Evolutionary conservation across 2,113 vertebrate species (phyloP), one percentile per base, ranked within the genome.

Genomic region (Xiphorhynchus elegans): DNA sequence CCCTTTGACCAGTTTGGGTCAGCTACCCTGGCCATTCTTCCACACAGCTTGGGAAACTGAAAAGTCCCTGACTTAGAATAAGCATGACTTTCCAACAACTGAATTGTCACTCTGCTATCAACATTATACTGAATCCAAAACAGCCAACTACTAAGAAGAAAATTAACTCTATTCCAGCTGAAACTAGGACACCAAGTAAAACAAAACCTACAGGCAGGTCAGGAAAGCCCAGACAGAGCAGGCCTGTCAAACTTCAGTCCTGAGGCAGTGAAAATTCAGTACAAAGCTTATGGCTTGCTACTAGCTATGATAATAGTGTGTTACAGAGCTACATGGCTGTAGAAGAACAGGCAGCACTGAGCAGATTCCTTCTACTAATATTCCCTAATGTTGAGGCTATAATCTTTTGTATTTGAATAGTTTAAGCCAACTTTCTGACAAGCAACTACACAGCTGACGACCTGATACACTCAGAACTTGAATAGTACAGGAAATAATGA

Each of bases 381-480:
- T 56, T 73, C 68, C 35, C 63, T 74, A 56, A 72, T 0, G 15
- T 11, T 47, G 26, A 78, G 63, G 33, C 39, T 85, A 55, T 66
- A 91, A 88, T 93, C 63, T 84, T 96, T 90, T 88, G 62, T 84
- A 29, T 94, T 88, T 91, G 64, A 74, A 91, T 91, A 81, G 68
- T 88, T 88, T 72, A 75, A 93, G 49, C 18, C 64, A 95, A 53
- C 56, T 86, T 91, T 86, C 64, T 93, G 93, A 96, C 68, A 95
- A 90, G 95, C 2, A 29, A 56, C 79, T 25, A 6, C 25, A 55
- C 59, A 90, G 55, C 78, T 92, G 82, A 94, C 95, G 90, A 88
- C 79, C 82, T 81, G 95, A 88, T 93, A 85, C 26, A 52, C 39
- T 77, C 68, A 80, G 63, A 82, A 90, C 46, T 90, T 69, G 88